These are phyloP conservation scores for Helicoverpa assulta DNA, from an alignment of 2,888 invertebrate species.

Conservation along the genomic window DNA sequence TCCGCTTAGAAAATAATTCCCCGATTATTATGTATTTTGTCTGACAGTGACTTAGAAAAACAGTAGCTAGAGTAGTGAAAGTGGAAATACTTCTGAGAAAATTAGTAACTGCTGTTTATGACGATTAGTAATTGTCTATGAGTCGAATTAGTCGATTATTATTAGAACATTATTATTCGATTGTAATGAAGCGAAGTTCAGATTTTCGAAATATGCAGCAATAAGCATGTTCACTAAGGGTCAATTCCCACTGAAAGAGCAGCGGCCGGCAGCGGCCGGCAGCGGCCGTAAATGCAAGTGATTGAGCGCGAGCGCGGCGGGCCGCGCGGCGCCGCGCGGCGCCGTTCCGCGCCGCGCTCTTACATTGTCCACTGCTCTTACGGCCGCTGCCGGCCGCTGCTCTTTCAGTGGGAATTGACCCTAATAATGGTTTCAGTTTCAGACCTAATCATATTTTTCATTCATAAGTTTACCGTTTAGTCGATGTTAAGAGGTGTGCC, in stretches of 20 bases:
- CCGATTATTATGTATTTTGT: constrained; percentile 31
- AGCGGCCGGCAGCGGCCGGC: too few relatives aligned
- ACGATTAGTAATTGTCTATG: background rate
- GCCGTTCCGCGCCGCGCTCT: too few relatives aligned
- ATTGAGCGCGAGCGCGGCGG: too few relatives aligned
- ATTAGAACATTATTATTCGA: background rate
- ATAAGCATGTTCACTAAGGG: too few relatives aligned
- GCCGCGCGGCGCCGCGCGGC: too few relatives aligned
- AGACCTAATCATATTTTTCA: background rate
- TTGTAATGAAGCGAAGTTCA: too few relatives aligned
- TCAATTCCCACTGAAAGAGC: too few relatives aligned
- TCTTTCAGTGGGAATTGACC: too few relatives aligned
- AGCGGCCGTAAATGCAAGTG: too few relatives aligned
- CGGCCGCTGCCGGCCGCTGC: too few relatives aligned
- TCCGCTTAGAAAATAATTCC: constrained; percentile 35
- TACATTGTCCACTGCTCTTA: too few relatives aligned
- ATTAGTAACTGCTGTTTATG: background rate
- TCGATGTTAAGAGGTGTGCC: constrained; percentile 8
- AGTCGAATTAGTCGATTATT: constrained; percentile 1
- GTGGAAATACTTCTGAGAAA: background rate
- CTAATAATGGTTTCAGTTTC: background rate
- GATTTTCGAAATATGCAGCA: too few relatives aligned
- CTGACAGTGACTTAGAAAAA: constrained; percentile 34
- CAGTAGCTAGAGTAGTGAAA: background rate
- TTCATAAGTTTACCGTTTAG: constrained; percentile 8